These are phyloP conservation scores for Tenrec ecaudatus DNA, from an alignment of 2,113 vertebrate species.

Conservation along the genomic window DNA sequence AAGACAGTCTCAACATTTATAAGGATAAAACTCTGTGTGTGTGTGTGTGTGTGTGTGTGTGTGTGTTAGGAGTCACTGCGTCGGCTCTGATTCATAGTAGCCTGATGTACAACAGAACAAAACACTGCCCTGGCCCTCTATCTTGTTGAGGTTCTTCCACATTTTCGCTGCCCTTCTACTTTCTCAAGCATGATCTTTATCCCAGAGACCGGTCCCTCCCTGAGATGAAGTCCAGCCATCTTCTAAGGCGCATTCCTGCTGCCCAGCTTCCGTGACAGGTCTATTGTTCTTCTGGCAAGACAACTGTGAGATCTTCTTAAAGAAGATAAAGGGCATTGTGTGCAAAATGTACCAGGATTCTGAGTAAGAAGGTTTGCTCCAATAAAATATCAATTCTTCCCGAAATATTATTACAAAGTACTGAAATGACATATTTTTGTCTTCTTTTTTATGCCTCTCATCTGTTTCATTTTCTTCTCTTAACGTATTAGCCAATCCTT, in stretches of 20 bases:
- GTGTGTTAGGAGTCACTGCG: no score
- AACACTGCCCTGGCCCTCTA: no score
- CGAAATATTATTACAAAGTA: neutral
- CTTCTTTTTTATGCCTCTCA: neutral
- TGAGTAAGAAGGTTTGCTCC: neutral
- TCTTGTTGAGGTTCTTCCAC: no score
- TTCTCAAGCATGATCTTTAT: no score
- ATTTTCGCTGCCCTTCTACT: no score
- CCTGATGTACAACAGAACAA: no score
- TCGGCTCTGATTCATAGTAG: no score
- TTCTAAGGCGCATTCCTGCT: no score
- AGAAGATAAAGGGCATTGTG: neutral
- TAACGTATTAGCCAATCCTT: neutral
- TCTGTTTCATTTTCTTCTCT: slow-evolving; percentile 20
- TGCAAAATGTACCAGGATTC: neutral
- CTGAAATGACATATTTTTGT: neutral
- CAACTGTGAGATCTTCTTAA: neutral
- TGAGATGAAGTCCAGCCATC: no score
- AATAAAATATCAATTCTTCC: slow-evolving; percentile 3
- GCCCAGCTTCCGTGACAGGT: no score
- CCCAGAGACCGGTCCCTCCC: no score
- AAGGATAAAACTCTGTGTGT: neutral
- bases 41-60: no score
- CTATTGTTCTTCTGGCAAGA: neutral
- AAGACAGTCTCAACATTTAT: neutral